Base-by-base conservation (phyloP, 2,888 invertebrate species). In the Strigamia crassipes region DNA sequence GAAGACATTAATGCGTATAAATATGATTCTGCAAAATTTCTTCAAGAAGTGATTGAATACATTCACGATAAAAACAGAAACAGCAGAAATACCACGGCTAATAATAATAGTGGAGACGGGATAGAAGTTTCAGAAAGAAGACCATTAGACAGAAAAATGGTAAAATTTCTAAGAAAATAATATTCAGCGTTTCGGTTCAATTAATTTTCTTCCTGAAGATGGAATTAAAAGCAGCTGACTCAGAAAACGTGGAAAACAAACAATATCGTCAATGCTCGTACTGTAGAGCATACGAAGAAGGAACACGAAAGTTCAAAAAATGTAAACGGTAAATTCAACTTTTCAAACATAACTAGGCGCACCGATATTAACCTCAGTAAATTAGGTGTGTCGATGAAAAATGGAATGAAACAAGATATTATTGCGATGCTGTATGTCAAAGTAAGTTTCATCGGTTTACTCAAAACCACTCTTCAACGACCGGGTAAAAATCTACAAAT, bases 381-480 rank as follows among this genome's bases (percentile, higher is more conserved):
- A 56, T 56, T 56, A 56, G 56, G 56, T 56, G 56, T 56, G 56
- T 56, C 2, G 56, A 56, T 56, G 56, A 56, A 18, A 56, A 56
- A 18, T 56, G 56, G 56, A 56, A 18, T 2, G 56, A 56, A 21
- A 15, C 56, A 18, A n/a, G 56, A 56, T 56, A 56, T 56, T 56
- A 56, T 18, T 56, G 56, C 18, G 56, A 56, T 18, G 56, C 56
- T 56, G 56, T 56, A 18, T 56, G 56, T 18, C 56, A 56, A 56
- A 56, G 56, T 56, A 18, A 56, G n/a, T 46, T n/a, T 27, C 27
- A 3, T 27, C 27, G 1, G 3, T 27, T 27, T 27, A 3, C 27
- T 27, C 27, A 27, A 27, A 27, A 27, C 27, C 3, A 27, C 27
- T 3, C 27, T 27, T 27, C 27, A 27, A 27, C 27, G 27, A 27